These are phyloP conservation scores for Oreochromis niloticus DNA, from an alignment of 2,113 vertebrate species.

Conservation along the genomic window DNA sequence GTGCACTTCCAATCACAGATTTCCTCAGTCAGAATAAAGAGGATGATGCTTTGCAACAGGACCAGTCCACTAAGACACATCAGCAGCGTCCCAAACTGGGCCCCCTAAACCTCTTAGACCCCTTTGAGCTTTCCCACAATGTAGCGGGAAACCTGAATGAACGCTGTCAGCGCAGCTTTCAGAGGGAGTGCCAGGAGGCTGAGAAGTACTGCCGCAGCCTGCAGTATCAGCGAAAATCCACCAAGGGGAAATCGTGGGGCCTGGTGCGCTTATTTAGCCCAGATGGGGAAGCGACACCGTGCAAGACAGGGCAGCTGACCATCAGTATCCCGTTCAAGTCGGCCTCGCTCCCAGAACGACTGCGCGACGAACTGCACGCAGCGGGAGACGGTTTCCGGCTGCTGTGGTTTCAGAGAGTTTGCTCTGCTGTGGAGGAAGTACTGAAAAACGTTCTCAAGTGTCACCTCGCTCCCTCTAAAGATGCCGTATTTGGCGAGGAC, in stretches of 20 bases:
- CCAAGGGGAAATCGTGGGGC: constrained; percentile 84
- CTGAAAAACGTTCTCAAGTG: constrained; percentile 63
- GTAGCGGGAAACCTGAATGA: constrained; percentile 84
- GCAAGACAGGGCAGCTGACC: constrained; percentile 13
- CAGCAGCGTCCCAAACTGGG: constrained; percentile 60
- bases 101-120: constrained; percentile 86
- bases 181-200: constrained; percentile 73
- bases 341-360: constrained; percentile 19
- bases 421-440: constrained; percentile 47
- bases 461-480: neutral
- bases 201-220: constrained; percentile 86
- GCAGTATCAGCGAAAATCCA: constrained; percentile 79
- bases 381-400: constrained; percentile 52
- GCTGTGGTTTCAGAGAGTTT: constrained; percentile 69
- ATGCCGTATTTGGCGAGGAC: neutral
- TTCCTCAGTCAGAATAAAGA: constrained; percentile 31
- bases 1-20: constrained; percentile 59
- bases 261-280: constrained; percentile 77
- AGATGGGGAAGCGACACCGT: neutral
- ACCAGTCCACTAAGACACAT: neutral
- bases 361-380: constrained; percentile 43
- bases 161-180: constrained; percentile 70
- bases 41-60: constrained; percentile 1
- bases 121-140: constrained; percentile 89
- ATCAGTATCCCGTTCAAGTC: constrained; percentile 73